Percentiles rank a stretch among this genome's conserved stretches.
phyloP scores from a whole-genome alignment of 2,888 invertebrate genomes.

The Boloria euphrosyne region DNA sequence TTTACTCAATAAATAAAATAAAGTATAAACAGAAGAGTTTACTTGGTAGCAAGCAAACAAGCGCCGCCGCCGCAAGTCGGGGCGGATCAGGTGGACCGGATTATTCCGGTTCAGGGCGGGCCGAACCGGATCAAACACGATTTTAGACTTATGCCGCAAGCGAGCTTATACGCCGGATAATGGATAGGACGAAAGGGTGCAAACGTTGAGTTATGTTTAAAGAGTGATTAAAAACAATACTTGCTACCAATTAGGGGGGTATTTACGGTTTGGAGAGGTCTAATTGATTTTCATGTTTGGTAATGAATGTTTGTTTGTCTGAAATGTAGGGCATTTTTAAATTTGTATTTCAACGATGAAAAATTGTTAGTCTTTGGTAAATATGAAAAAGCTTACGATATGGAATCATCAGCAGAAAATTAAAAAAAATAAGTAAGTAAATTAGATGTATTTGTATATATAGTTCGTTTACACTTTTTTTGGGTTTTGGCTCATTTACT shows the following conservation, averaged over 20 bases:
- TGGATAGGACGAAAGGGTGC: slow-evolving; percentile 39
- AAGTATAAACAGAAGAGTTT: slow-evolving; percentile 33
- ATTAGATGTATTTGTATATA: background rate
- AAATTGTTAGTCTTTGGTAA: too few relatives aligned
- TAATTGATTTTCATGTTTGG: too few relatives aligned
- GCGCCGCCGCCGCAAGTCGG: slow-evolving; percentile 57
- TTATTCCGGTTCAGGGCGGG: slow-evolving; percentile 73
- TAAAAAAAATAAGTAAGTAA: too few relatives aligned
- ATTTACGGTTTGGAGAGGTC: background rate
- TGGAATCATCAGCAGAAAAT: too few relatives aligned
- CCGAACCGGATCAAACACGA: slow-evolving; percentile 74
- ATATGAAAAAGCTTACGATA: too few relatives aligned
- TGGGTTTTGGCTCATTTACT: too few relatives aligned
- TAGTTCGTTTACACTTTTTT: too few relatives aligned
- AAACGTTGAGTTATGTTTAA: slow-evolving; percentile 27
- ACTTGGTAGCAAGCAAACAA: slow-evolving; percentile 39
- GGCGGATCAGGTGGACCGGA: slow-evolving; percentile 76
- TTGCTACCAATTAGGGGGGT: slow-evolving; percentile 2
- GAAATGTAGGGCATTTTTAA: too few relatives aligned
- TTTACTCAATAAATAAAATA: slow-evolving; percentile 18
- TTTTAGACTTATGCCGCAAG: slow-evolving; percentile 72
- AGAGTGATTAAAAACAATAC: slow-evolving; percentile 27
- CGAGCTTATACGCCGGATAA: slow-evolving; percentile 59
- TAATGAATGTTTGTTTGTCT: too few relatives aligned
- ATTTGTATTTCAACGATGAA: too few relatives aligned